Evolutionary conservation across 1,140 invertebrate species (phyloP).

Genomic region (Aphaenogaster floridana): DNA sequence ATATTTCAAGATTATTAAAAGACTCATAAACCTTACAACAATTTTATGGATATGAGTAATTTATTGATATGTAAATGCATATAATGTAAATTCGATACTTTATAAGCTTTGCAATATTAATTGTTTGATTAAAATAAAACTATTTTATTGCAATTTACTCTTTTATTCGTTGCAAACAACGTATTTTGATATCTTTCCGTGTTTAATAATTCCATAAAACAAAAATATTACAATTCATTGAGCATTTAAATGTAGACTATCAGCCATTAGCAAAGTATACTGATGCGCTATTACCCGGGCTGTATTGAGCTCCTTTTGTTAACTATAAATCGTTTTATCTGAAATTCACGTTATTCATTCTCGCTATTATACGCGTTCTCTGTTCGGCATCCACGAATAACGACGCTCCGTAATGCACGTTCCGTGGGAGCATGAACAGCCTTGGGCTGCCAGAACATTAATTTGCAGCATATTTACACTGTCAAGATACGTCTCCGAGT

Average conservation of each 20-base stretch:
- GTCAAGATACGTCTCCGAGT: conserved; percentile 25
- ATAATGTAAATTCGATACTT: conserved; percentile 3
- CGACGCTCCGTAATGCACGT: background rate
- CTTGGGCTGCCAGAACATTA: conserved; percentile 31
- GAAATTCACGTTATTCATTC: conserved; percentile 30
- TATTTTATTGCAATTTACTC: background rate
- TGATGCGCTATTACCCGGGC: background rate
- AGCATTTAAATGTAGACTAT: background rate
- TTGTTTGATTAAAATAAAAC: background rate
- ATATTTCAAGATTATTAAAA: conserved; percentile 7
- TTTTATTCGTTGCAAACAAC: background rate
- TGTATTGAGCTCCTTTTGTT: background rate
- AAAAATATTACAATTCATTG: background rate
- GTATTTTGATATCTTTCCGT: background rate
- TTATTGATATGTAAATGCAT: background rate
- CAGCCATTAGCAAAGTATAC: background rate
- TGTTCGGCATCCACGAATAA: conserved; percentile 14
- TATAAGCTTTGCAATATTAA: background rate
- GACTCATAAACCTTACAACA: background rate
- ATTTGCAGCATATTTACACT: conserved; percentile 58
- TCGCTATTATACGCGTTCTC: background rate
- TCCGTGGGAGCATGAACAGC: conserved; percentile 27
- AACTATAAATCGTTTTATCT: conserved; percentile 25
- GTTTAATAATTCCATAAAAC: background rate
- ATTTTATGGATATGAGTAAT: background rate